These are phyloP conservation scores for Bursaphelenchus mucronatus DNA, from an alignment of 1,140 invertebrate species.

Conservation along the genomic window DNA sequence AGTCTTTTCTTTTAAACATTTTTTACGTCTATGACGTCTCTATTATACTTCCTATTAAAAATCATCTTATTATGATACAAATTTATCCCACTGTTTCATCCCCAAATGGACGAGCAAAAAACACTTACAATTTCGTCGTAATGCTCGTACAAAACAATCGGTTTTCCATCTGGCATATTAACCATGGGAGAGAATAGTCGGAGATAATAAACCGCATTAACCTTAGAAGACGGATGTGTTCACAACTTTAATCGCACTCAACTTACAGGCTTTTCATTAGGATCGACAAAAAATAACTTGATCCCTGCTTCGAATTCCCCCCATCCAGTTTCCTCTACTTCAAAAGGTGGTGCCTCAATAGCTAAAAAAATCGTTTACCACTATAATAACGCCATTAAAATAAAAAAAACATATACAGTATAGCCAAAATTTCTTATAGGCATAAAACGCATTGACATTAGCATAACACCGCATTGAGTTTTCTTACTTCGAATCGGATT, in stretches of 20 bases:
- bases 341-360: slow-evolving; percentile 87
- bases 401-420: slow-evolving; percentile 8
- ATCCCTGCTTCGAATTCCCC: slow-evolving; percentile 99
- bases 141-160: slow-evolving; percentile 81
- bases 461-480: neutral
- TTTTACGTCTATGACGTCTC: neutral
- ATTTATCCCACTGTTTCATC: no score
- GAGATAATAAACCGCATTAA: slow-evolving; percentile 88
- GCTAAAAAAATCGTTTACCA: slow-evolving; percentile 62
- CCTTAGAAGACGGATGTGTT: slow-evolving; percentile 66
- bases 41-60: no score
- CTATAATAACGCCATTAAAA: slow-evolving; percentile 2
- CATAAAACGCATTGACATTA: neutral
- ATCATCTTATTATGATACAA: no score
- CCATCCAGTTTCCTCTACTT: slow-evolving; percentile 97
- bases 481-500: slow-evolving; percentile 75
- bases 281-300: slow-evolving; percentile 95
- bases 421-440: neutral
- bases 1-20: slow-evolving; percentile 15
- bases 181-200: slow-evolving; percentile 76
- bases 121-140: slow-evolving; percentile 76
- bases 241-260: neutral
- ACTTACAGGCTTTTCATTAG: slow-evolving; percentile 85
- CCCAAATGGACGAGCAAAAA: neutral
- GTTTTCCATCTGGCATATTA: slow-evolving; percentile 67